Conservation (phyloP, 2,797 vertebrate genomes). For the Rhadinocentrus ornatus region DNA sequence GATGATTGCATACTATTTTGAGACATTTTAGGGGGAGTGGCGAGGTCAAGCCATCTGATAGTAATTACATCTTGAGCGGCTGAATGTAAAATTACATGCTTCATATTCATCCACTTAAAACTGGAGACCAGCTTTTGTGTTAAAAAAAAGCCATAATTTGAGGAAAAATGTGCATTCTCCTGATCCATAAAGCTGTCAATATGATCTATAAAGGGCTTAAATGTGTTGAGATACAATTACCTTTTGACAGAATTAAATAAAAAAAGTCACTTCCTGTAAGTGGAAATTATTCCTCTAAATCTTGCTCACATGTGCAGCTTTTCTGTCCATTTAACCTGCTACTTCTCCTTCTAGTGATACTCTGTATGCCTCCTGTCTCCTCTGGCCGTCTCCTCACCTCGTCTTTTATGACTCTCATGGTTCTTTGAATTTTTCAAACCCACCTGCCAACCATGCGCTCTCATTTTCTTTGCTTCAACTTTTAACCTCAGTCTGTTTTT, state of each 20-base stretch:
- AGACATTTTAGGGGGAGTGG: constrained; percentile 12
- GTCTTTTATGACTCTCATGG: constrained; percentile 4
- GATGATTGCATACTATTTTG: constrained; percentile 47
- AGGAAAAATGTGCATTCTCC: not conserved
- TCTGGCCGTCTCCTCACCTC: not conserved
- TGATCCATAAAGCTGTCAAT: not conserved
- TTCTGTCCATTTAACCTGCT: not conserved
- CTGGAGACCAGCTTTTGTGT: not conserved
- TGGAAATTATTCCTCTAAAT: not conserved
- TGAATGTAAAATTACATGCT: constrained; percentile 8
- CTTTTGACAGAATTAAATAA: not conserved
- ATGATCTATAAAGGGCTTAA: too few relatives aligned
- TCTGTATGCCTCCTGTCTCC: not conserved
- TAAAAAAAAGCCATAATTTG: not conserved
- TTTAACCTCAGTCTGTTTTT: not conserved
- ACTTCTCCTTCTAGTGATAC: not conserved
- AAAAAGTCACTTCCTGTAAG: not conserved
- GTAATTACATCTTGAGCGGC: constrained; percentile 26
- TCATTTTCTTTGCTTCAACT: constrained; percentile 12
- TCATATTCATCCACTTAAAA: not conserved
- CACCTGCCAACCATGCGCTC: not conserved
- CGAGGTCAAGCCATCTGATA: constrained; percentile 13
- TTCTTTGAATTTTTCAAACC: constrained; percentile 13
- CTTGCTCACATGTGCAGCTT: not conserved
- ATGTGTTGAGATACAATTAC: not conserved